Conservation (phyloP, 2,797 vertebrate genomes). For the Onychomys torridus region DNA sequence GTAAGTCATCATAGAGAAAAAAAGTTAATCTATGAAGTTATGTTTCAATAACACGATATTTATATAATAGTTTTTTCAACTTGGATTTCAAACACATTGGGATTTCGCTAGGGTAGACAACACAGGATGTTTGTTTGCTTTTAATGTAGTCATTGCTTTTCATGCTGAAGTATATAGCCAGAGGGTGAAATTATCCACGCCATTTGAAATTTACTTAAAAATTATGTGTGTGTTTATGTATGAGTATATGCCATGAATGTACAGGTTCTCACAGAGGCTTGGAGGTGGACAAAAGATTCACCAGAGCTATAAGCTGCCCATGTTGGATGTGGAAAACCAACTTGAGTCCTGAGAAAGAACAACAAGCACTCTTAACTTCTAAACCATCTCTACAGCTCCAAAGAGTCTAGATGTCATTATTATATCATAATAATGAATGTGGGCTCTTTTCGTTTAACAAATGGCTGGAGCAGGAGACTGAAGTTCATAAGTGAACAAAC, state of each 20-base stretch:
- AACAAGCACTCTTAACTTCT: neutral
- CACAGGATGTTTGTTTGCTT: constrained; percentile 38
- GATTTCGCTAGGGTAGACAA: constrained; percentile 60
- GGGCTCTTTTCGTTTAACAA: neutral
- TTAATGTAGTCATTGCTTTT: constrained; percentile 63
- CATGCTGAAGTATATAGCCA: neutral
- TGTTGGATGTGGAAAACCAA: neutral
- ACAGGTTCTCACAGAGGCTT: neutral
- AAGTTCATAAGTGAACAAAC: neutral
- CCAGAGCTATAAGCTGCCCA: neutral
- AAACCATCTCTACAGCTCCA: neutral
- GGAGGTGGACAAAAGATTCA: neutral
- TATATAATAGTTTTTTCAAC: constrained; percentile 77
- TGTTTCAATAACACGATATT: constrained; percentile 79
- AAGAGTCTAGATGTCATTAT: neutral
- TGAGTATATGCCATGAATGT: too few species aligned
- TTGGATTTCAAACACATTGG: constrained; percentile 60
- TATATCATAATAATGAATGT: neutral
- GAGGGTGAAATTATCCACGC: neutral
- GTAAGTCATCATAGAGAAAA: constrained; percentile 78
- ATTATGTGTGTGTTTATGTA: neutral
- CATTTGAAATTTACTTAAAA: neutral
- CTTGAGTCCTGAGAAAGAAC: neutral
- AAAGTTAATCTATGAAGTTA: constrained; percentile 74
- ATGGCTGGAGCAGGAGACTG: neutral